Percentiles rank a stretch among this genome's conserved stretches.
These are phyloP conservation scores for Drosophila seclusa DNA, from an alignment of 2,888 invertebrate species.

Conservation along the genomic window DNA sequence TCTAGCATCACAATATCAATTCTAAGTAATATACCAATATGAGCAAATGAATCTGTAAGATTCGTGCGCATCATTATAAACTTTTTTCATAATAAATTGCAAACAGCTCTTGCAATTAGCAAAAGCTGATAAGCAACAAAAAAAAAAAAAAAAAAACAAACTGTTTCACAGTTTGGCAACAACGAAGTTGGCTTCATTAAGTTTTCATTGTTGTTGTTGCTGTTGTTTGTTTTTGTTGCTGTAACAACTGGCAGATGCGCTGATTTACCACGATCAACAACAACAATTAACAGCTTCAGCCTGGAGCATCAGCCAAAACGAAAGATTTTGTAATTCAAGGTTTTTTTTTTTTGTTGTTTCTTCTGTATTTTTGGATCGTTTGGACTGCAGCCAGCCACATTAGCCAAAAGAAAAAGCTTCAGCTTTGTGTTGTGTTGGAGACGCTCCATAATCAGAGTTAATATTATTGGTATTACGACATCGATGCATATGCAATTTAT, in stretches of 20 bases:
- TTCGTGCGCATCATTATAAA: slow-evolving; percentile 32
- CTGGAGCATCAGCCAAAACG: slow-evolving; percentile 51
- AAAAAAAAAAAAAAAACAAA: slow-evolving; percentile 11
- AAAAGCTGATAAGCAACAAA: slow-evolving; percentile 16
- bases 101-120: slow-evolving; percentile 57
- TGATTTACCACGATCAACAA: slow-evolving; percentile 48
- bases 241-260: slow-evolving; percentile 50
- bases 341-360: slow-evolving; percentile 43
- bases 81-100: slow-evolving; percentile 7
- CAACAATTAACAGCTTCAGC: slow-evolving; percentile 35
- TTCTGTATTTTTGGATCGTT: not conserved
- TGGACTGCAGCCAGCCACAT: slow-evolving; percentile 57
- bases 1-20: slow-evolving; percentile 10
- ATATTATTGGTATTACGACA: slow-evolving; percentile 53
- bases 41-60: slow-evolving; percentile 45
- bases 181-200: slow-evolving; percentile 20
- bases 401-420: slow-evolving; percentile 35
- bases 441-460: slow-evolving; percentile 26
- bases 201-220: slow-evolving; percentile 3
- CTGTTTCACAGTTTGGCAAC: slow-evolving; percentile 38
- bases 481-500: slow-evolving; percentile 61
- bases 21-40: slow-evolving; percentile 34
- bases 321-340: slow-evolving; percentile 78
- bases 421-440: slow-evolving; percentile 3
- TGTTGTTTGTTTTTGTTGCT: slow-evolving; percentile 1